Evolutionary conservation across 2,888 invertebrate genomes (phyloP).

Genomic region (Galerucella nymphaeae): DNA sequence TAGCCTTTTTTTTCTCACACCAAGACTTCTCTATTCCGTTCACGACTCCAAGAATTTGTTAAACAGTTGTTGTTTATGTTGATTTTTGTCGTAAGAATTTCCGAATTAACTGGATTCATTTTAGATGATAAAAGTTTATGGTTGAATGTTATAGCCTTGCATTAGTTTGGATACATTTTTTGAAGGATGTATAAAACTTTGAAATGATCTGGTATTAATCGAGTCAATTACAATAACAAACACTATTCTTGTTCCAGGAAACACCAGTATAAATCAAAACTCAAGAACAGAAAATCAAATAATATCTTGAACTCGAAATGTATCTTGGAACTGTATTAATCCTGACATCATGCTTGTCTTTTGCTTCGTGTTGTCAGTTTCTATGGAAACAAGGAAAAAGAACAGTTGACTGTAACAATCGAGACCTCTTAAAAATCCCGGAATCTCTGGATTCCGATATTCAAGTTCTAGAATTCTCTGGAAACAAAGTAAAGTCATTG

Average conservation of each 20-base stretch:
- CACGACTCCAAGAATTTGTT: neutral
- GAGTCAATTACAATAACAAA: too few species aligned
- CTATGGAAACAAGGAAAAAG: constrained; percentile 95
- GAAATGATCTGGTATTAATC: too few species aligned
- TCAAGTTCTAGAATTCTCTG: constrained; percentile 87
- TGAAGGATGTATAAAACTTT: too few species aligned
- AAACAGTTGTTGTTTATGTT: constrained; percentile 1
- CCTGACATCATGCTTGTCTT: constrained; percentile 24
- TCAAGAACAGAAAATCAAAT: constrained; percentile 1
- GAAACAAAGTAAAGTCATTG: constrained; percentile 83
- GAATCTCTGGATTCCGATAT: constrained; percentile 84
- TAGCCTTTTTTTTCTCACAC: neutral
- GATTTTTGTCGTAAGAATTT: neutral
- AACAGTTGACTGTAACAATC: constrained; percentile 87
- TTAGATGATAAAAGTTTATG: too few species aligned
- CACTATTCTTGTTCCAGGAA: neutral
- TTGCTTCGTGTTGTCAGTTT: constrained; percentile 65
- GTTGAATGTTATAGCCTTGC: too few species aligned
- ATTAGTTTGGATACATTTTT: too few species aligned
- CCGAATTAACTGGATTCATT: neutral
- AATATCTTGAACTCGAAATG: constrained; percentile 24
- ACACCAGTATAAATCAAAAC: neutral
- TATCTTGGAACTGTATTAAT: constrained; percentile 27
- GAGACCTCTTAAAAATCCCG: constrained; percentile 81
- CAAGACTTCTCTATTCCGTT: neutral